Evolutionary conservation across 2,888 invertebrate species (phyloP), one percentile per base, ranked within the genome.

Genomic region (Aporophyla lueneburgensis): DNA sequence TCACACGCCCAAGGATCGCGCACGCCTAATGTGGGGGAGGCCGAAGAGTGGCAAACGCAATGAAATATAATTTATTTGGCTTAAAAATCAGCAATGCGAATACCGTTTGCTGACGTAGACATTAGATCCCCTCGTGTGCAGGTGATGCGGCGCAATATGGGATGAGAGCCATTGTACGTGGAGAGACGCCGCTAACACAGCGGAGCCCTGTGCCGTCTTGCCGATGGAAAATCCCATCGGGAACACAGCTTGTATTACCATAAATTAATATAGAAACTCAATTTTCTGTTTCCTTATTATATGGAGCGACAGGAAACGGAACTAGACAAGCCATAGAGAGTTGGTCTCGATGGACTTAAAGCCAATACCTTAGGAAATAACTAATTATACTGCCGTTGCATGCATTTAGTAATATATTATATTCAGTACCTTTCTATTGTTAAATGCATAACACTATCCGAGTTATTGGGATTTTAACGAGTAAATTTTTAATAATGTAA

Each of bases 281-380:
- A 56, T 73, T 72, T 27, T 70, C 40, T 68, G 67, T 46, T 67
- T 62, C 67, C 43, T 43, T 27, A 40, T 62, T 33, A 63, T 62
- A 71, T 62, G 58, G 69, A 75, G 54, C 59, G 40, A 14, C 58
- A 81, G 81, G 78, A 76, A 81, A 78, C 71, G 75, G 75, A 75
- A 67, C 68, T 58, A 53, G 27, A 43, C 9, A 12, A 53, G 43
- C 62, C 21, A 46, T 66, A 84, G 75, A 78, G 71, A 78, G 75
- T 71, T 71, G 69, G 66, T 84, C 83, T 74, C 81, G 49, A 56
- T 66, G 74, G 83, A 43, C 6, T 62, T 56, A 51, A 59, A 63
- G 58, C 24, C 46, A 51, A 49, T 77, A 72, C 59, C 78, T 74
- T 63, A 75, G 81, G 84, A 81, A 70, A 79, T 72, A 56, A 62